A percentile compares a stretch with the other conserved stretches of the same genome.
These are phyloP conservation scores for Metellina segmentata DNA, from an alignment of 2,888 invertebrate species.

Conservation along the genomic window DNA sequence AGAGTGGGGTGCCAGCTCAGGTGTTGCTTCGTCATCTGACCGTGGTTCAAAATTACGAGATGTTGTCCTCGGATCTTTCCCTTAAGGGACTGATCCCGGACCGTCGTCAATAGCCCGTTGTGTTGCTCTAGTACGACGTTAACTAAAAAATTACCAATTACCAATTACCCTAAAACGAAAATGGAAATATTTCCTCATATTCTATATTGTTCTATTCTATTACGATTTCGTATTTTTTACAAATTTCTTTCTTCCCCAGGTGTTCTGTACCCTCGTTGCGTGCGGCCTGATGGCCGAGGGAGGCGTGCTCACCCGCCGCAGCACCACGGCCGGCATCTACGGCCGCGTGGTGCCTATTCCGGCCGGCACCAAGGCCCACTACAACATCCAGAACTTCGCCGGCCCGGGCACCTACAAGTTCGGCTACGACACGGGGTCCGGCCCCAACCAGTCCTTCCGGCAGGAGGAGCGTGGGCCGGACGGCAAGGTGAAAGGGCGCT, in stretches of 20 bases:
- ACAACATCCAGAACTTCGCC: slow-evolving; percentile 74
- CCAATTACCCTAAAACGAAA: no score
- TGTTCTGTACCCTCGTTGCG: background rate
- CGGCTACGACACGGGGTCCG: slow-evolving; percentile 76
- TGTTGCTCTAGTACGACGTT: no score
- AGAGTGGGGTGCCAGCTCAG: no score
- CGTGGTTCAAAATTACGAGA: no score
- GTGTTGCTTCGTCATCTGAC: no score
- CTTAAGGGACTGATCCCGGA: no score
- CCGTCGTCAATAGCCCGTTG: no score
- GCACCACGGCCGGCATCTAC: slow-evolving; percentile 65
- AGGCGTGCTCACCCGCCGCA: slow-evolving; percentile 15
- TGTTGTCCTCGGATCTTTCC: no score
- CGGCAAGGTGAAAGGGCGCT: slow-evolving; percentile 71
- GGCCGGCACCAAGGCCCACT: slow-evolving; percentile 75
- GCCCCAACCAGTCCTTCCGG: slow-evolving; percentile 75
- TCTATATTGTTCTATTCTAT: no score
- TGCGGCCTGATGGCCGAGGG: background rate
- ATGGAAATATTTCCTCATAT: no score
- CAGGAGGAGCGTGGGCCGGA: slow-evolving; percentile 70
- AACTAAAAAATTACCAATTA: no score
- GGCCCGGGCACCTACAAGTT: slow-evolving; percentile 77
- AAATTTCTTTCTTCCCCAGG: background rate
- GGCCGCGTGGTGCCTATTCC: slow-evolving; percentile 75
- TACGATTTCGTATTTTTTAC: no score